Evolutionary conservation across 2,113 vertebrate species (phyloP), one percentile per base, ranked within the genome.

Genomic region (Tympanuchus pallidicinctus): DNA sequence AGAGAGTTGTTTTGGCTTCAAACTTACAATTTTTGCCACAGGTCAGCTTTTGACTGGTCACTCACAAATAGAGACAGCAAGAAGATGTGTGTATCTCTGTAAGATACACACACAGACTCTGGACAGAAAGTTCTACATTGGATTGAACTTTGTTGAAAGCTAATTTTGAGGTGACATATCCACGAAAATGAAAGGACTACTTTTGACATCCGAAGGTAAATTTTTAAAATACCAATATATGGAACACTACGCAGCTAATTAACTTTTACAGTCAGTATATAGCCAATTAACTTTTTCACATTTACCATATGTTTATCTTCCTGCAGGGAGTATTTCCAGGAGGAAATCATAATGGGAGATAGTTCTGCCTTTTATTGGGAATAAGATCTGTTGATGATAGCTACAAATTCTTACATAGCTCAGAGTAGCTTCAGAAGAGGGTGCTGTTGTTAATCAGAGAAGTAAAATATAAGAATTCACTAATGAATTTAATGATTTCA

Each of bases 251-350:
- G 54, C 48, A 96, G 94, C 95, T 96, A 97, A 97, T 96, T 97
- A 96, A 94, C 93, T 97, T 97, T 97, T 96, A 96, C 94, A 95
- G 48, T 90, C 95, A 88, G 88, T 95, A 95, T 94, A 97, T 95
- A 96, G 82, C 70, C 96, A 97, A 97, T 97, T 97, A 97, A 96
- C 95, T 95, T 97, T 95, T 95, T 96, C 94, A 93, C 95, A 97
- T 97, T 95, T 95, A 95, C 95, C 96, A 97, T 97, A 97, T 97
- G 94, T 90, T 92, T 96, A 90, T 94, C 85, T 80, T 95, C 80
- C 96, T 95, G 76, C 91, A 93, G 95, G 96, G 96, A 97, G 73
- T 88, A 91, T 94, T 96, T 96, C 85, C 91, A 97, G 76, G 85
- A 95, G 80, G 90, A 97, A 95, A 95, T 93, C 86, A 70, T 95